Percentiles rank a stretch among this genome's conserved stretches.
These are phyloP conservation scores for Aphelinus atriplicis DNA, from an alignment of 1,140 invertebrate genomes.

Conservation along the genomic window DNA sequence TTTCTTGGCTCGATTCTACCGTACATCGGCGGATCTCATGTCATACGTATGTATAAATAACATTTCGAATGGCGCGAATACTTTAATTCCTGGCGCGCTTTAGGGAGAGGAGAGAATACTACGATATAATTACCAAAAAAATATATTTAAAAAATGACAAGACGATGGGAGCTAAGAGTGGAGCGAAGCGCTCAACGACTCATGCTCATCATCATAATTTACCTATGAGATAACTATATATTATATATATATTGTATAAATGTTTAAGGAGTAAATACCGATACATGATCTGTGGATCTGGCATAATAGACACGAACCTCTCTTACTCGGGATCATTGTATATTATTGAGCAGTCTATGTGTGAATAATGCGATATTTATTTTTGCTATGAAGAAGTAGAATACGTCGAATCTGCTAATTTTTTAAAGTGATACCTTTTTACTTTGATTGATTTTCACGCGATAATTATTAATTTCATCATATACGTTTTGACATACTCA, in stretches of 20 bases:
- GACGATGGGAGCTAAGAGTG: too few relatives aligned
- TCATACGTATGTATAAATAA: slow-evolving; percentile 10
- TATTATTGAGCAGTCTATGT: slow-evolving; percentile 27
- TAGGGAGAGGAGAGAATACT: not conserved
- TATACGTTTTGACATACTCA: too few relatives aligned
- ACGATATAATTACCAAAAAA: not conserved
- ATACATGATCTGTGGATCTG: too few relatives aligned
- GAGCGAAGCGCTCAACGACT: too few relatives aligned
- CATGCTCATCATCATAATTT: slow-evolving; percentile 34
- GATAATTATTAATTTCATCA: too few relatives aligned
- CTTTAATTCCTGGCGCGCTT: not conserved
- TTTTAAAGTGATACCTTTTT: too few relatives aligned
- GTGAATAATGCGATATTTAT: slow-evolving; percentile 49
- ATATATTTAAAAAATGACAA: not conserved
- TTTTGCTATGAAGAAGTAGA: slow-evolving; percentile 56
- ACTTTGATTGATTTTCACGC: too few relatives aligned
- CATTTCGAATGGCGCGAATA: not conserved
- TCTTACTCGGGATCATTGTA: slow-evolving; percentile 45
- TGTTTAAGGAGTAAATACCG: too few relatives aligned
- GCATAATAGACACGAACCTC: slow-evolving; percentile 27
- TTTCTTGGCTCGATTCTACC: slow-evolving; percentile 18
- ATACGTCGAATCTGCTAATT: not conserved
- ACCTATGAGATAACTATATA: slow-evolving; percentile 18
- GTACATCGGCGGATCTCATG: not conserved
- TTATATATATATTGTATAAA: not conserved